Evolutionary conservation across 2,113 vertebrate species (phyloP).

Genomic region (Polypterus bichir): DNA sequence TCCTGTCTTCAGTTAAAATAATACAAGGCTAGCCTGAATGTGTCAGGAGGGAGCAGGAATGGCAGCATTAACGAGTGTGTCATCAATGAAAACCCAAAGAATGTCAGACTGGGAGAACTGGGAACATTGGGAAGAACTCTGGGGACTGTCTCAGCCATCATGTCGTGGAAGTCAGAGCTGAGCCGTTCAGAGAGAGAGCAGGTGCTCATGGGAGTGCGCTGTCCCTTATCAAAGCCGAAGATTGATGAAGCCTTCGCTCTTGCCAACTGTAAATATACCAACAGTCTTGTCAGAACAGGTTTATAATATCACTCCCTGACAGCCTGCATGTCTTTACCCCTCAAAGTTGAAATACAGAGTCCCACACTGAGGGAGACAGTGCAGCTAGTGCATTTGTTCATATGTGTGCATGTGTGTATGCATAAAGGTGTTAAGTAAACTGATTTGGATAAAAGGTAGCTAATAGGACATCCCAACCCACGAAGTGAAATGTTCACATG

Average conservation of each 20-base stretch:
- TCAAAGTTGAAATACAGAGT: slow-evolving; percentile 5
- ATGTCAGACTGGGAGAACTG: background rate
- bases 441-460: too few relatives aligned
- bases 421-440: background rate
- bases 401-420: background rate
- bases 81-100: background rate
- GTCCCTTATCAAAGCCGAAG: slow-evolving; percentile 44
- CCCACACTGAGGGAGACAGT: too few relatives aligned
- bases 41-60: too few relatives aligned
- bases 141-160: slow-evolving; percentile 40
- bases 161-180: slow-evolving; percentile 51
- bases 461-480: too few relatives aligned
- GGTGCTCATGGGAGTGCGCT: slow-evolving; percentile 45
- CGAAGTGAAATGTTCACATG: too few relatives aligned
- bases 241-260: slow-evolving; percentile 56
- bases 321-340: slow-evolving; percentile 36
- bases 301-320: slow-evolving; percentile 46
- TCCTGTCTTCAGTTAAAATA: too few relatives aligned
- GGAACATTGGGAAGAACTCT: slow-evolving; percentile 6
- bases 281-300: slow-evolving; percentile 55
- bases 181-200: slow-evolving; percentile 50
- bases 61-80: too few relatives aligned
- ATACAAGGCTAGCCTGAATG: too few relatives aligned
- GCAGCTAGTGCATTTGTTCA: background rate
- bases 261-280: slow-evolving; percentile 62